Evolutionary conservation across 2,888 invertebrate species (phyloP).

Genomic region (Temnothorax unifasciatus): DNA sequence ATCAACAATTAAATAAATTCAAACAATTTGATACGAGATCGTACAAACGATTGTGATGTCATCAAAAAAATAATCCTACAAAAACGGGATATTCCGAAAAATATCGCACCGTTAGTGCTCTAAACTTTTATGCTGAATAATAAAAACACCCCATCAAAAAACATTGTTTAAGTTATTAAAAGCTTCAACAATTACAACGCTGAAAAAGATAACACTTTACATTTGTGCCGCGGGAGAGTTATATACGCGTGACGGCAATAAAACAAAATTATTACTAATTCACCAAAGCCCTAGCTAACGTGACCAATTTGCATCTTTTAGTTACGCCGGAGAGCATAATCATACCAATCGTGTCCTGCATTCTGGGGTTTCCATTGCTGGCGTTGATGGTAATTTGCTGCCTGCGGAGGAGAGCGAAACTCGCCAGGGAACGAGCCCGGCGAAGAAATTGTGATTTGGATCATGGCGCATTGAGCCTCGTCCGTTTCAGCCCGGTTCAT

Average conservation of each 20-base stretch:
- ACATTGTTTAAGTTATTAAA: not conserved
- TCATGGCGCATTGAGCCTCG: constrained; percentile 94
- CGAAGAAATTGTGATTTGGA: constrained; percentile 93
- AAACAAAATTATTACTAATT: constrained; percentile 14
- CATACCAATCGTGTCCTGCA: constrained; percentile 95
- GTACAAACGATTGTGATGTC: not conserved
- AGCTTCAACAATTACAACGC: not conserved
- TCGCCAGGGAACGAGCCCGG: constrained; percentile 94
- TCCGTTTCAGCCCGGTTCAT: constrained; percentile 92
- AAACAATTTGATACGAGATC: not conserved
- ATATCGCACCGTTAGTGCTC: not conserved
- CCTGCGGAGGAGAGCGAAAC: constrained; percentile 93
- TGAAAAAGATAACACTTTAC: not conserved
- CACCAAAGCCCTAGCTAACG: not conserved
- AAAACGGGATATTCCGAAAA: not conserved
- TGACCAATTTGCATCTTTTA: constrained; percentile 81
- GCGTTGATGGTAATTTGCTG: constrained; percentile 96
- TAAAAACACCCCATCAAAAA: not conserved
- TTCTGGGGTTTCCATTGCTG: constrained; percentile 95
- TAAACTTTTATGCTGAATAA: not conserved
- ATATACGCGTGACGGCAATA: not conserved
- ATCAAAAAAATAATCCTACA: not conserved
- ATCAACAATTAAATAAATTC: not conserved
- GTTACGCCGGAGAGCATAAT: constrained; percentile 96
- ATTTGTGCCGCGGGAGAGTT: not conserved